phyloP scores from a whole-genome alignment of 1,140 invertebrate species.

The Lepidotrigona ventralis region DNA sequence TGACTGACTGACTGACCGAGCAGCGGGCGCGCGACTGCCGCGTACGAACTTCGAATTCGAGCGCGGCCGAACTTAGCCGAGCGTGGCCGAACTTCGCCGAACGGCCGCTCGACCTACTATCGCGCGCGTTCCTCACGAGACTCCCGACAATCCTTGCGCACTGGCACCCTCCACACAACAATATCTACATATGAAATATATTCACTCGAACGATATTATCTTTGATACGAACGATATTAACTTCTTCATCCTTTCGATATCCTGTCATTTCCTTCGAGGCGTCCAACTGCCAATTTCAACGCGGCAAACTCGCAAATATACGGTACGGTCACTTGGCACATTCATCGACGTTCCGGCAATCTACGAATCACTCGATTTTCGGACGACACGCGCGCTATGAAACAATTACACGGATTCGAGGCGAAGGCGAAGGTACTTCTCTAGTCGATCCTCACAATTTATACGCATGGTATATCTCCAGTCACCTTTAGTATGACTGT shows the following conservation, averaged over 20 bases:
- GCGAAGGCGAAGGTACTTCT: neutral
- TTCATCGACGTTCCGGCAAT: constrained; percentile 3
- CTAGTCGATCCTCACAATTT: neutral
- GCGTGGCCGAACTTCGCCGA: constrained; percentile 28
- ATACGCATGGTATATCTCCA: constrained; percentile 23
- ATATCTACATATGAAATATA: too few relatives aligned
- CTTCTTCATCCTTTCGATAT: neutral
- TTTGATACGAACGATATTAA: neutral
- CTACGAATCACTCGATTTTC: neutral
- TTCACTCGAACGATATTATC: neutral
- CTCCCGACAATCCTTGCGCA: constrained; percentile 24
- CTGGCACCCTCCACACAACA: constrained; percentile 7
- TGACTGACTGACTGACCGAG: constrained; percentile 61
- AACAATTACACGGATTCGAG: too few relatives aligned
- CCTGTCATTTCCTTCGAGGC: neutral
- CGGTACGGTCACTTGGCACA: neutral
- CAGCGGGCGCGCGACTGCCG: constrained; percentile 40
- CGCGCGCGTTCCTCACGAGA: constrained; percentile 23
- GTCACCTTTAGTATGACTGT: constrained; percentile 43
- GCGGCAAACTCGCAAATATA: neutral
- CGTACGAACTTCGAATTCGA: constrained; percentile 47
- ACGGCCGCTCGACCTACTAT: constrained; percentile 57
- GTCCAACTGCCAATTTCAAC: too few relatives aligned
- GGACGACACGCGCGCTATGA: neutral
- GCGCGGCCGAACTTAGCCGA: constrained; percentile 36